Percentiles rank a stretch among this genome's conserved stretches.
phyloP scores from a whole-genome alignment of 2,888 invertebrate genomes.

The Trachelus iudaicus region DNA sequence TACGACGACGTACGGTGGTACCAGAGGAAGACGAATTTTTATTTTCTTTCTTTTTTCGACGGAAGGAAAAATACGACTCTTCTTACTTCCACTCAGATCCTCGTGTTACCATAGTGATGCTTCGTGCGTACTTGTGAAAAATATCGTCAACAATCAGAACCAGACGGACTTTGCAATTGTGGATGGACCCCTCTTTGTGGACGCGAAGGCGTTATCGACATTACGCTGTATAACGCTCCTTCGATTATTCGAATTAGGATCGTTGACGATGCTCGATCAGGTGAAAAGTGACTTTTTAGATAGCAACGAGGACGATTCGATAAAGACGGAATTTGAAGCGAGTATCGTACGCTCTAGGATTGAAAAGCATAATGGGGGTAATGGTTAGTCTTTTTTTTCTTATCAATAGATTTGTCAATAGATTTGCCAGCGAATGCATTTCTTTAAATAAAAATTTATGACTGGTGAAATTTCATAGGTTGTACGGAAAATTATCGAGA shows the following conservation, averaged over 20 bases:
- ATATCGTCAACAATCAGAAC: neutral
- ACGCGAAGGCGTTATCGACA: constrained; percentile 36
- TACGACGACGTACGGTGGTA: neutral
- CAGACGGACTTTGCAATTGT: neutral
- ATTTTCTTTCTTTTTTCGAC: neutral
- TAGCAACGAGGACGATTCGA: constrained; percentile 34
- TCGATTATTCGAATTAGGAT: constrained; percentile 1
- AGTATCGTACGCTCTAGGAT: constrained; percentile 33
- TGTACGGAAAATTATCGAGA: neutral
- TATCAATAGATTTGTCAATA: neutral
- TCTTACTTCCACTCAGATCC: neutral
- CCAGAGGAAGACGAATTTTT: neutral
- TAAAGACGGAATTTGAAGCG: constrained; percentile 39
- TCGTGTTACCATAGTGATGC: neutral
- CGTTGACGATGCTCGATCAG: constrained; percentile 41
- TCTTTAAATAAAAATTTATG: neutral
- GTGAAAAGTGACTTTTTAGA: constrained; percentile 43
- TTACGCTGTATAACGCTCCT: constrained; percentile 25
- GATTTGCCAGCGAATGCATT: neutral
- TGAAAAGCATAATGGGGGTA: constrained; percentile 25
- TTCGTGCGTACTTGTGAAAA: neutral
- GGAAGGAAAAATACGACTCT: neutral
- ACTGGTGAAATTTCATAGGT: neutral
- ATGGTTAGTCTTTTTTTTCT: neutral
- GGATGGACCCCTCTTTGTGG: constrained; percentile 32